Conservation (phyloP, 2,113 vertebrate genomes). For the Rhynchopsitta pachyrhyncha region DNA sequence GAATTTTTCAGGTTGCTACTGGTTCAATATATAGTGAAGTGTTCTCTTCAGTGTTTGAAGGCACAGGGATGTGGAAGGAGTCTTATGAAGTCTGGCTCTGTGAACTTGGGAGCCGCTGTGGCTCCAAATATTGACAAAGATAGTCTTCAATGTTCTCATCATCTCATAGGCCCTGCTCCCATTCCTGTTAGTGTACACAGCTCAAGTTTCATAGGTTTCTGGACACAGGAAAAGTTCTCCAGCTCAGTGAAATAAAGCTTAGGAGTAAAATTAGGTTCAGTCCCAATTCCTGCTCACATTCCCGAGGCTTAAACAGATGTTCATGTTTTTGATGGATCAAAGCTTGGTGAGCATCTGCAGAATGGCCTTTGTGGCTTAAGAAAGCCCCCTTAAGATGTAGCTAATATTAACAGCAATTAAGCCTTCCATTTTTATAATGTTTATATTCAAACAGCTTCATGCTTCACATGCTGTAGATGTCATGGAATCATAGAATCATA, state of each 20-base stretch:
- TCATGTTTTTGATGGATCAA: constrained; percentile 47
- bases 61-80: not conserved
- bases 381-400: constrained; percentile 10
- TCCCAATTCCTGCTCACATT: constrained; percentile 18
- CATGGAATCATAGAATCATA: not conserved
- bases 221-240: not conserved
- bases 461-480: constrained; percentile 23
- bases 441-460: constrained; percentile 16
- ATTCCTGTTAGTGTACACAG: not conserved
- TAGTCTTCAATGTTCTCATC: not conserved
- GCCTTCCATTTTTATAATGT: not conserved
- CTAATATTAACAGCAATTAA: constrained; percentile 25
- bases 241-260: not conserved
- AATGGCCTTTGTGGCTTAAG: constrained; percentile 33
- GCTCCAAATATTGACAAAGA: not conserved
- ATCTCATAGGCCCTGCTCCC: not conserved
- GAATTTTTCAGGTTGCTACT: not conserved
- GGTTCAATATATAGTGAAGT: not conserved
- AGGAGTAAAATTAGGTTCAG: not conserved
- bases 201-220: not conserved
- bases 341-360: constrained; percentile 43
- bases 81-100: not conserved
- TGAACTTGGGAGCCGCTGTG: not conserved
- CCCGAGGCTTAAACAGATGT: constrained; percentile 41
- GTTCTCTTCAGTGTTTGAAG: not conserved